Base-by-base conservation (phyloP, 2,113 vertebrate genomes). In the Burhinus bistriatus region DNA sequence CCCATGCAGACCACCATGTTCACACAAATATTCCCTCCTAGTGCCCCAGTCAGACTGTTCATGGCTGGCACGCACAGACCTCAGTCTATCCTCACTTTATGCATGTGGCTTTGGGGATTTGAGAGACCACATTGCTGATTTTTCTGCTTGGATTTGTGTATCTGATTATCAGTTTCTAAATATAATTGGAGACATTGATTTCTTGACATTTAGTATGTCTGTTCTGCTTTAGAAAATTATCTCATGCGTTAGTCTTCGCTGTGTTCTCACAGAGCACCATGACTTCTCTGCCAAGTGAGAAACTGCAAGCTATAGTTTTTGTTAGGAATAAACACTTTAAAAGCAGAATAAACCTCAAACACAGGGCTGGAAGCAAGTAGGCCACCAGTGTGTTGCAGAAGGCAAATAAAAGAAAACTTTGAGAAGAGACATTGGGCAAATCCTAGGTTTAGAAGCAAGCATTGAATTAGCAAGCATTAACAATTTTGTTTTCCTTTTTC, bases 11-110 rank as follows among this genome's bases (percentile, higher is more conserved):
- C 9, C 42, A 25, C 21, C 16, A 5, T 0, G 4, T 2, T 16
- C 49, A 22, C 0, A 9, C 32, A 47, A 21, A 21, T 7, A n/a
- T 5, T 6, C 30, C 55, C 27, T n/a, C 47, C 32, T 40, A 8
- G 23, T 11, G 29, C 40, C 51, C 49, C 21, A 2, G 19, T 5
- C 42, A 34, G 38, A 4, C n/a, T 34, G 40, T 1, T 20, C 12
- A 3, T 4, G 13, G 52, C 13, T 17, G 11, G 47, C 0, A 0
- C 3, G 30, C 44, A 15, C 66, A 52, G 8, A n/a, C 6, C 59
- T 44, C 51, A 5, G 13, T 5, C 59, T 34, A 5, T 4, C 52
- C 64, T 69, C 2, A 4, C 40, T 27, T 40, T 17, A 4, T 4
- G 12, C 52, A 16, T 6, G 23, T 6, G 71, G 19, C 55, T 66